Conservation (phyloP, 1,140 invertebrate genomes). For the Mizuhopecten yessoensis region DNA sequence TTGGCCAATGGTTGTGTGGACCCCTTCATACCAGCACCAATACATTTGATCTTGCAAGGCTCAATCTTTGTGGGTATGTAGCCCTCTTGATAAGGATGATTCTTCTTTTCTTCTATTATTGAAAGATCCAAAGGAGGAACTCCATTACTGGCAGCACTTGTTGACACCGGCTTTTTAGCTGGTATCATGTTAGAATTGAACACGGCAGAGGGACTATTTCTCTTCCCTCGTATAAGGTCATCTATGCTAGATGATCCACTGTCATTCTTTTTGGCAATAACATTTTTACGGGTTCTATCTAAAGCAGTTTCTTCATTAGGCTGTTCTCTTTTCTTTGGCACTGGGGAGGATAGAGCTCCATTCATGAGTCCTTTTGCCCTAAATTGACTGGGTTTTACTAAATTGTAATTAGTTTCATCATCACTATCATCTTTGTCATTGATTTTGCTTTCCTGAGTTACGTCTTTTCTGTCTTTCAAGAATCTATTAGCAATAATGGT, state of each 20-base stretch:
- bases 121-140: slow-evolving; percentile 55
- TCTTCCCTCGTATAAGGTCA: slow-evolving; percentile 62
- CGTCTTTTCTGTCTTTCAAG: slow-evolving; percentile 59
- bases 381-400: slow-evolving; percentile 60
- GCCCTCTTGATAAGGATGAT: slow-evolving; percentile 70
- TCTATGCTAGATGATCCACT: slow-evolving; percentile 59
- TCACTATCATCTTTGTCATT: slow-evolving; percentile 49
- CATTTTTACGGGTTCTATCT: slow-evolving; percentile 45
- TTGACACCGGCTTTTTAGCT: slow-evolving; percentile 52
- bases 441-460: slow-evolving; percentile 42
- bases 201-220: slow-evolving; percentile 61
- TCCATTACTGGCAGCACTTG: slow-evolving; percentile 54
- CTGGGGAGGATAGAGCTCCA: slow-evolving; percentile 62
- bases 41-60: slow-evolving; percentile 74
- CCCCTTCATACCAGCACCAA: slow-evolving; percentile 72
- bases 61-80: slow-evolving; percentile 75
- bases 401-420: slow-evolving; percentile 54
- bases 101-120: slow-evolving; percentile 63
- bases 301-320: slow-evolving; percentile 48
- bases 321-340: slow-evolving; percentile 63
- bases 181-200: slow-evolving; percentile 68
- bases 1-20: slow-evolving; percentile 72
- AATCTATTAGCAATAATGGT: slow-evolving; percentile 55
- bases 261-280: slow-evolving; percentile 43
- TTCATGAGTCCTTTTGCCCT: slow-evolving; percentile 55